phyloP scores from a whole-genome alignment of 2,113 vertebrate genomes.

The Chlamydotis undulata region DNA sequence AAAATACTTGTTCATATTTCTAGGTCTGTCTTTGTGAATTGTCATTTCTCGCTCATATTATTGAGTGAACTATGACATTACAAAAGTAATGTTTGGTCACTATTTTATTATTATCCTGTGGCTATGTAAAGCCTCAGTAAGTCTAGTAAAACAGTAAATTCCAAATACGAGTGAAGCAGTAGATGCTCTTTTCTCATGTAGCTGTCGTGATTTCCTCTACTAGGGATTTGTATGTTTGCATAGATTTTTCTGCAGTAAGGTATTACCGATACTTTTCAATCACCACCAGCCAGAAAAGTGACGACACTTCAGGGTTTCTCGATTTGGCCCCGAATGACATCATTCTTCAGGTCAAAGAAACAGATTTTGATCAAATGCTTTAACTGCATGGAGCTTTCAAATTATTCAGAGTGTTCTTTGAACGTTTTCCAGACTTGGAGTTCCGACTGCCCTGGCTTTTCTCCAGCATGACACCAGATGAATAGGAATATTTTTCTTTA shows the following conservation, averaged over 20 bases:
- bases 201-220: background rate
- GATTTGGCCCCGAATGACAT: accelerated
- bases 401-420: background rate
- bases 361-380: background rate
- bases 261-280: background rate
- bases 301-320: background rate
- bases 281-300: background rate
- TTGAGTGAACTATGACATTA: background rate
- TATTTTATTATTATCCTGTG: background rate
- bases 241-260: background rate
- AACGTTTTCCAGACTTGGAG: background rate
- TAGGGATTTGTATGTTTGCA: background rate
- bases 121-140: background rate
- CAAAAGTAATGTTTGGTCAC: background rate
- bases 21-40: background rate
- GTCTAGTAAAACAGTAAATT: background rate
- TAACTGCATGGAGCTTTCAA: background rate
- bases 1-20: background rate
- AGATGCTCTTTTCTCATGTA: background rate
- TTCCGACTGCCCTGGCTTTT: background rate
- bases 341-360: background rate
- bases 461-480: background rate
- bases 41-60: background rate
- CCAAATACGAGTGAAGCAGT: background rate
- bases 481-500: background rate